Conservation (phyloP, 2,888 invertebrate species). For the Luperina testacea region DNA sequence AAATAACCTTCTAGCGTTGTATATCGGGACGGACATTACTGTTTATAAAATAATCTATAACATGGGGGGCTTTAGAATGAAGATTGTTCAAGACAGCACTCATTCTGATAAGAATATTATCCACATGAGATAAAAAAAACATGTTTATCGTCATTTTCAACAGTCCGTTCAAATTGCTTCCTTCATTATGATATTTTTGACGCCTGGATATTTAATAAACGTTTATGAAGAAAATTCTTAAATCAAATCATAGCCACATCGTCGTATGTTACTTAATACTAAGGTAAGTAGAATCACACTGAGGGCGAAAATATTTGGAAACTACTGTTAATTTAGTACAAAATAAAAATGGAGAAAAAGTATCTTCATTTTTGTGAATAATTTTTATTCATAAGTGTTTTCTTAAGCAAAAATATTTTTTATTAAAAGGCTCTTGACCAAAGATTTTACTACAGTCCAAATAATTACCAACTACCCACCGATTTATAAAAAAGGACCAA, state of each 20-base stretch:
- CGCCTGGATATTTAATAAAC: too few species aligned
- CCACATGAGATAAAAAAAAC: too few species aligned
- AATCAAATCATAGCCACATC: background rate
- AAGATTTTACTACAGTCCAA: background rate
- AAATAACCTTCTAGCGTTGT: too few species aligned
- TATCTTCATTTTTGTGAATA: background rate
- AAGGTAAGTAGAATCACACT: slow-evolving; percentile 33
- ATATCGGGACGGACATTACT: too few species aligned
- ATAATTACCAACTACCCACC: background rate
- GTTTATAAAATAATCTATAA: too few species aligned
- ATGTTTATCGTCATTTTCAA: background rate
- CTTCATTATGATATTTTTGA: background rate
- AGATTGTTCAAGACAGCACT: too few species aligned
- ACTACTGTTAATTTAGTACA: background rate
- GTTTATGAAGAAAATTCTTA: background rate
- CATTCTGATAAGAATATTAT: too few species aligned
- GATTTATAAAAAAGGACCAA: background rate
- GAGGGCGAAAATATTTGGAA: slow-evolving; percentile 22
- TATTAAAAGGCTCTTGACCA: background rate
- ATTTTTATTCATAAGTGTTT: background rate
- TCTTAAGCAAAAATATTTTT: background rate
- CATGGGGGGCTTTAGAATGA: too few species aligned
- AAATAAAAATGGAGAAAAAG: background rate
- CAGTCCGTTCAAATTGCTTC: background rate
- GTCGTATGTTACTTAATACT: slow-evolving; percentile 3